Base-by-base conservation (phyloP, 2,113 vertebrate species). In the Sialia sialis region DNA sequence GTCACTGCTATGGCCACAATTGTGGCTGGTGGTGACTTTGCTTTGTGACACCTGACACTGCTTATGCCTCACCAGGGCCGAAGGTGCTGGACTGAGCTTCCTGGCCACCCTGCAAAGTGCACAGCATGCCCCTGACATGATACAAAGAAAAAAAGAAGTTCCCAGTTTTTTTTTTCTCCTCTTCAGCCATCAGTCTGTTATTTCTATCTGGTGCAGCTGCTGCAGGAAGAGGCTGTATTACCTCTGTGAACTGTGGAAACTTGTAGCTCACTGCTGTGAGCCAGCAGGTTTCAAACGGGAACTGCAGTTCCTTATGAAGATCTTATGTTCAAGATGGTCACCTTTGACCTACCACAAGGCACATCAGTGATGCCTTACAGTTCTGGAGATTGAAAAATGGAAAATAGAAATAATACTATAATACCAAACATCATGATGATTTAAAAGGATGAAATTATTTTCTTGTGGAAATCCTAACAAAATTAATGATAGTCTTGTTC, bases 231-330 rank as follows among this genome's bases (percentile, higher is more conserved):
- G 89, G 62, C 90, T 6, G 2, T 59, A 30, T 91, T 93, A 82
- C 63, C 34, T 95, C 76, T 90, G 63, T 92, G 87, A 95, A 85
- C 91, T 92, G 77, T 4, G 16, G 84, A 88, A 77, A 85, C 62
- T 88, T 55, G 76, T 58, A 95, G 69, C 72, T 91, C 19, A 89
- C 81, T 94, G 94, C 93, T 92, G 83, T 77, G 76, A 96, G 85
- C 55, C 92, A 97, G 91, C 94, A 84, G 91, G 87, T 79, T 84
- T 89, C 90, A 94, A 94, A 88, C 39, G 44, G n/a, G 41, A 95
- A 52, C 44, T 67, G 48, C 22, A 67, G 74, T 41, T 87, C 84
- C 72, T 92, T 51, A 56, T 38, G 48, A 76, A 64, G 52, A 87
- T 85, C 70, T 49, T 62, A 7, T 44, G 74, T 39, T 76, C 77